These are phyloP conservation scores for Gymnodraco acuticeps DNA, from an alignment of 2,797 vertebrate genomes.

Conservation along the genomic window DNA sequence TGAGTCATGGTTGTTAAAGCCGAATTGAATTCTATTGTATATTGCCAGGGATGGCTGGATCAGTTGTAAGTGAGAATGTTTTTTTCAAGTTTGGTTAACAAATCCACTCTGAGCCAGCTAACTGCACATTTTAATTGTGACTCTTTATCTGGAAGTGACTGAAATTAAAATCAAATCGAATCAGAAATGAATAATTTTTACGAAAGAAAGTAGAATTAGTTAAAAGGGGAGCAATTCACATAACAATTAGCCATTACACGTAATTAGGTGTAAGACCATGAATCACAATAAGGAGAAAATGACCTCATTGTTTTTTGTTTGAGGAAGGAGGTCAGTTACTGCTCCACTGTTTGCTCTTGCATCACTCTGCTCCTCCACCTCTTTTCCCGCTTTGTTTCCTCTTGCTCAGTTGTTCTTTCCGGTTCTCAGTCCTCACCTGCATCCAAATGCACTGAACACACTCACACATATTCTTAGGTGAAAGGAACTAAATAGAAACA, in stretches of 20 bases:
- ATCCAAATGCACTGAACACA: slow-evolving; percentile 9
- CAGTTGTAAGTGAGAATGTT: slow-evolving; percentile 35
- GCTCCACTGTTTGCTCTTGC: slow-evolving; percentile 57
- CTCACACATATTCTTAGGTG: neutral
- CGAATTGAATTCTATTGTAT: neutral
- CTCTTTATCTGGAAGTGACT: neutral
- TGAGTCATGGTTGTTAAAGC: neutral
- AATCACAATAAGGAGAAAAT: neutral
- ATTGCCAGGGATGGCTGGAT: slow-evolving; percentile 31
- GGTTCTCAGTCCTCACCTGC: neutral
- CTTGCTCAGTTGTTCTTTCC: neutral
- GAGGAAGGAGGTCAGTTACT: slow-evolving; percentile 33
- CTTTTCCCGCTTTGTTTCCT: slow-evolving; percentile 9
- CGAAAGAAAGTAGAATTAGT: slow-evolving; percentile 6
- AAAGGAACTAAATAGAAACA: neutral
- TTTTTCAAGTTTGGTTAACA: slow-evolving; percentile 24
- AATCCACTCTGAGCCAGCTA: slow-evolving; percentile 27
- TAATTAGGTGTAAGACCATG: neutral
- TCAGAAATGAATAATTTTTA: slow-evolving; percentile 2
- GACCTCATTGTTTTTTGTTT: slow-evolving; percentile 53
- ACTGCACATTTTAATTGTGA: slow-evolving; percentile 11
- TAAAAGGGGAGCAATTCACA: neutral
- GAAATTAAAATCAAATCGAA: too few relatives aligned
- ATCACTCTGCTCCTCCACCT: slow-evolving; percentile 58
- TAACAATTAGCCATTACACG: neutral